Evolutionary conservation across 2,113 vertebrate species (phyloP).

Genomic region (Channa argus): DNA sequence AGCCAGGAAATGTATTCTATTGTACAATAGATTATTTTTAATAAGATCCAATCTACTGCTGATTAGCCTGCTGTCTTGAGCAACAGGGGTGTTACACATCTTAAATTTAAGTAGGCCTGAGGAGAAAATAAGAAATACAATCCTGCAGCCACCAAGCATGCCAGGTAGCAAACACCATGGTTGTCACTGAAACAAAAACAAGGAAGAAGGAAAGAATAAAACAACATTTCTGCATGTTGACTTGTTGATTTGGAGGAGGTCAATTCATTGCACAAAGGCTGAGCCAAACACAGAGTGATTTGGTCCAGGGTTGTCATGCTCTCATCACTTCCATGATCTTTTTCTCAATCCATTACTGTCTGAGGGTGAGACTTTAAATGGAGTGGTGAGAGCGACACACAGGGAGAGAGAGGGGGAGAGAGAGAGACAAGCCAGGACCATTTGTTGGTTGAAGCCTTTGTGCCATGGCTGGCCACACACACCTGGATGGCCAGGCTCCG

Average conservation of each 20-base stretch:
- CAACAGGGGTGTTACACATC: slow-evolving; percentile 76
- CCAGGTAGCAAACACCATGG: slow-evolving; percentile 71
- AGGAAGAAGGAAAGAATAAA: slow-evolving; percentile 17
- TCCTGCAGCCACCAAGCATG: slow-evolving; percentile 74
- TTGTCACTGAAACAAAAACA: slow-evolving; percentile 38
- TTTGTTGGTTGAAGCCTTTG: slow-evolving; percentile 84
- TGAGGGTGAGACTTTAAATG: slow-evolving; percentile 74
- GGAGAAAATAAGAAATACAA: slow-evolving; percentile 43
- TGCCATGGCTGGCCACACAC: slow-evolving; percentile 84
- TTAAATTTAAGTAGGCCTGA: slow-evolving; percentile 51
- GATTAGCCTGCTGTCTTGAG: slow-evolving; percentile 76
- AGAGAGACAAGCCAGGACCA: slow-evolving; percentile 70
- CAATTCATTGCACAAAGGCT: slow-evolving; percentile 85
- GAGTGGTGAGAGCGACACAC: slow-evolving; percentile 65
- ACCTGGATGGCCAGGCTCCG: slow-evolving; percentile 79
- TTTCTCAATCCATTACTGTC: slow-evolving; percentile 69
- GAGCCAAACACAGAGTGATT: slow-evolving; percentile 69
- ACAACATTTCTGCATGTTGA: slow-evolving; percentile 79
- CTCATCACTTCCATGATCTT: slow-evolving; percentile 74
- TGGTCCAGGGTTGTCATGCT: slow-evolving; percentile 65
- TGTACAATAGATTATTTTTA: slow-evolving; percentile 27
- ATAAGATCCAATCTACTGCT: slow-evolving; percentile 40
- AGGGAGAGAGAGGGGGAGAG: slow-evolving; percentile 27
- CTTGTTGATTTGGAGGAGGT: slow-evolving; percentile 74
- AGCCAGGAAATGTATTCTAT: slow-evolving; percentile 42